Percentiles rank a stretch among this genome's conserved stretches.
Conservation (phyloP, 2,113 vertebrate genomes). For the Sinocyclocheilus grahami region DNA sequence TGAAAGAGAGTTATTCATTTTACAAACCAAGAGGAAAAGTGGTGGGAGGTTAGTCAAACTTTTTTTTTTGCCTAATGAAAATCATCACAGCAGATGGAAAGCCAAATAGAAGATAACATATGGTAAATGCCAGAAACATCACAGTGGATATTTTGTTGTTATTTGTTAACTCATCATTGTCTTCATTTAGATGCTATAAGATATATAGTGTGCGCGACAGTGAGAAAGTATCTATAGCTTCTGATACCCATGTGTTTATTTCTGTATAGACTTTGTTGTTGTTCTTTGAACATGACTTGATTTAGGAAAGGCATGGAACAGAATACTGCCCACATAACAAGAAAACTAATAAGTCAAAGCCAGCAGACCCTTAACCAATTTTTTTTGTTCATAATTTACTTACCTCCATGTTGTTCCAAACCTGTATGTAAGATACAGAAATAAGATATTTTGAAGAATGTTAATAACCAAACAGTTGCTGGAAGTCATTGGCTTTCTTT, state of each 20-base stretch:
- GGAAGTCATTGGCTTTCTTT: too few species aligned
- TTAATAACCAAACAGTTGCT: too few species aligned
- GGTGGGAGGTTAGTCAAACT: conserved; percentile 67
- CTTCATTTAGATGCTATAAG: not conserved
- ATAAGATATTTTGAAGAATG: too few species aligned
- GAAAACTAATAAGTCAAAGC: not conserved
- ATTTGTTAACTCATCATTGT: not conserved
- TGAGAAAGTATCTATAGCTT: not conserved
- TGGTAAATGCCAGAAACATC: conserved; percentile 5
- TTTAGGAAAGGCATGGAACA: not conserved
- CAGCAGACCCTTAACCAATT: not conserved
- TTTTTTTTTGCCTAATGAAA: conserved; percentile 68
- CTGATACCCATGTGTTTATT: not conserved
- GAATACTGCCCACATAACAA: not conserved
- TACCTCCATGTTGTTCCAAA: too few species aligned
- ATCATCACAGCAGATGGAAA: conserved; percentile 62
- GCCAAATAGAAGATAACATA: conserved; percentile 42
- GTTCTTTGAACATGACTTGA: not conserved
- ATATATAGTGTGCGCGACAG: not conserved
- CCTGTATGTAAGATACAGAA: too few species aligned
- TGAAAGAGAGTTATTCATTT: conserved; percentile 73
- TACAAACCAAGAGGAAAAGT: conserved; percentile 73
- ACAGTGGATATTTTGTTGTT: conserved; percentile 5
- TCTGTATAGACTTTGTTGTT: not conserved
- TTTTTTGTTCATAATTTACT: not conserved